phyloP scores from a whole-genome alignment of 2,888 invertebrate species.

The Omphaloscelis lunosa region DNA sequence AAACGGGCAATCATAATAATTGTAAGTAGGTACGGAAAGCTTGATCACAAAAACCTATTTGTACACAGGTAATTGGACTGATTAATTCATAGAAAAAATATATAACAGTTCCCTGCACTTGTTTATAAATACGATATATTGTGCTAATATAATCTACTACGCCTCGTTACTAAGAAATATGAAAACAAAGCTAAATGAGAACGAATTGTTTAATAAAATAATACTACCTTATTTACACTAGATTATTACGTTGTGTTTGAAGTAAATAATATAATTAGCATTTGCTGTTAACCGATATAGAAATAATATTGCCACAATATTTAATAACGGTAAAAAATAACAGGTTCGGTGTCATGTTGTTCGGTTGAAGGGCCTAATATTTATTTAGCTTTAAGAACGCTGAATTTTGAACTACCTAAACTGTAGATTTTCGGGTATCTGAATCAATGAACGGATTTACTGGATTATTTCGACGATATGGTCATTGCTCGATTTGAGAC shows the following conservation, averaged over 20 bases:
- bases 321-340: neutral
- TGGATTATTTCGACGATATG: neutral
- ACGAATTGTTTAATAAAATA: slow-evolving; percentile 8
- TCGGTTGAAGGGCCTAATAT: neutral
- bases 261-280: neutral
- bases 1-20: too few species aligned
- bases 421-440: neutral
- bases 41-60: slow-evolving; percentile 3
- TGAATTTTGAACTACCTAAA: too few species aligned
- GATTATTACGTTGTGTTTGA: neutral
- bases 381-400: neutral
- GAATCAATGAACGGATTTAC: neutral
- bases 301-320: neutral
- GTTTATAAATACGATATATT: slow-evolving; percentile 23
- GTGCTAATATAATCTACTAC: slow-evolving; percentile 15
- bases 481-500: neutral
- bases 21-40: neutral
- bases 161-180: neutral
- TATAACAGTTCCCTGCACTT: slow-evolving; percentile 14
- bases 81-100: slow-evolving; percentile 26
- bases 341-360: neutral
- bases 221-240: neutral
- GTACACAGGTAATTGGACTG: neutral
- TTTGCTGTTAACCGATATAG: neutral
- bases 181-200: slow-evolving; percentile 25